Percentiles rank a stretch among this genome's conserved stretches.
phyloP scores from a whole-genome alignment of 1,140 invertebrate genomes.

The Limonius californicus region DNA sequence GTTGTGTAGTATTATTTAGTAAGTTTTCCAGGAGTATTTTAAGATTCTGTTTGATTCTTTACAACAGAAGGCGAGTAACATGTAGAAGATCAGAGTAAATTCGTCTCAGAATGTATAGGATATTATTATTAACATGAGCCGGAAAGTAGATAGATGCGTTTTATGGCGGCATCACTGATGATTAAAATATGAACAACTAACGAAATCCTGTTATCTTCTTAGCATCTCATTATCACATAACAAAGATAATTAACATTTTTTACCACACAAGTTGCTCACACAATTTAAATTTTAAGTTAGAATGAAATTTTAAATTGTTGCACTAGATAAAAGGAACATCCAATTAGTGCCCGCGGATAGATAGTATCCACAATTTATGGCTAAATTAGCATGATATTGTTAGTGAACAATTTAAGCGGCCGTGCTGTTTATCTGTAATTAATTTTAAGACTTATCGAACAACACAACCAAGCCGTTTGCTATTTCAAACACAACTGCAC shows the following conservation, averaged over 20 bases:
- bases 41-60: neutral
- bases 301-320: constrained; percentile 2
- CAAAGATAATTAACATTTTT: constrained; percentile 6
- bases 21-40: constrained; percentile 7
- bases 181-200: neutral
- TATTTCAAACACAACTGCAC: neutral
- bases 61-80: neutral
- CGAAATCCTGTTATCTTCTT: neutral
- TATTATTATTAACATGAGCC: neutral
- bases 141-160: neutral
- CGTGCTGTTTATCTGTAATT: too few relatives aligned
- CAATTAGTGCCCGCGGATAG: neutral
- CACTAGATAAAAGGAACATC: neutral
- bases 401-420: too few relatives aligned
- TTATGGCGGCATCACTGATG: too few relatives aligned
- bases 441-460: too few relatives aligned
- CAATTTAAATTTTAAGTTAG: constrained; percentile 8
- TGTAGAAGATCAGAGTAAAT: neutral
- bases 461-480: neutral
- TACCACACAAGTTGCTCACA: constrained; percentile 4
- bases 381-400: too few relatives aligned
- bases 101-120: neutral
- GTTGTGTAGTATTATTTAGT: constrained; percentile 11
- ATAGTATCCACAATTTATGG: too few relatives aligned
- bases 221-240: neutral